phyloP scores from a whole-genome alignment of 2,113 vertebrate genomes.

The Tringa solitaria region DNA sequence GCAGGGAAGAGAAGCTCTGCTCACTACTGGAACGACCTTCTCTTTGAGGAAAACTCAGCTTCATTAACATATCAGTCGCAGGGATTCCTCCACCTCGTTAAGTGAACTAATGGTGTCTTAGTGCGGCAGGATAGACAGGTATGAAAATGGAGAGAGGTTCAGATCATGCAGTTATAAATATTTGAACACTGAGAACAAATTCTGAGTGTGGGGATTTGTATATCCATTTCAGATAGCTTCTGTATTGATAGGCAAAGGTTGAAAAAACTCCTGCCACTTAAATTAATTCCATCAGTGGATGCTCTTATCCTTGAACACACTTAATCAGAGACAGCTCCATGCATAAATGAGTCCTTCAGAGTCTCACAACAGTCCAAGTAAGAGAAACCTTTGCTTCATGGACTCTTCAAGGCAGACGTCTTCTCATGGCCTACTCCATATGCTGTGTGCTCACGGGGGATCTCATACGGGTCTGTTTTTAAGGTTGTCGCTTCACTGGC shows the following conservation, averaged over 20 bases:
- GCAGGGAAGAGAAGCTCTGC: slow-evolving; percentile 2
- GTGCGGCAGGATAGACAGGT: not conserved
- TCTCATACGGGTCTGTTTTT: not conserved
- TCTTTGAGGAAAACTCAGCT: slow-evolving; percentile 39
- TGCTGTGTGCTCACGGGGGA: not conserved
- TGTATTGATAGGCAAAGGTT: slow-evolving; percentile 21
- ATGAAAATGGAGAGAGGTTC: not conserved
- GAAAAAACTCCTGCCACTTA: slow-evolving; percentile 9
- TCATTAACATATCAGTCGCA: slow-evolving; percentile 41
- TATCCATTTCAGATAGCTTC: slow-evolving; percentile 11
- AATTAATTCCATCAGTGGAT: slow-evolving; percentile 32
- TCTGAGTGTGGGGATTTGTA: not conserved
- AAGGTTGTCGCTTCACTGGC: not conserved
- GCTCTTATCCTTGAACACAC: slow-evolving; percentile 44
- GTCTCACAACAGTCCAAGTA: not conserved
- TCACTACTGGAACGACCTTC: slow-evolving; percentile 46
- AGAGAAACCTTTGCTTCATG: not conserved
- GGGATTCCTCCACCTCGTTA: slow-evolving; percentile 38
- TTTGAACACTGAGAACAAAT: slow-evolving; percentile 8
- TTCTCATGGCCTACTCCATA: not conserved
- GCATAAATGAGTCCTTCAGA: slow-evolving; percentile 51
- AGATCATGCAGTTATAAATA: slow-evolving; percentile 36
- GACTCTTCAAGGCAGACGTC: not conserved
- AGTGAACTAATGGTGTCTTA: slow-evolving; percentile 30
- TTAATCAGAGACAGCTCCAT: slow-evolving; percentile 26